These are phyloP conservation scores for Corydoras maculifer DNA, from an alignment of 2,113 vertebrate genomes.

Conservation along the genomic window DNA sequence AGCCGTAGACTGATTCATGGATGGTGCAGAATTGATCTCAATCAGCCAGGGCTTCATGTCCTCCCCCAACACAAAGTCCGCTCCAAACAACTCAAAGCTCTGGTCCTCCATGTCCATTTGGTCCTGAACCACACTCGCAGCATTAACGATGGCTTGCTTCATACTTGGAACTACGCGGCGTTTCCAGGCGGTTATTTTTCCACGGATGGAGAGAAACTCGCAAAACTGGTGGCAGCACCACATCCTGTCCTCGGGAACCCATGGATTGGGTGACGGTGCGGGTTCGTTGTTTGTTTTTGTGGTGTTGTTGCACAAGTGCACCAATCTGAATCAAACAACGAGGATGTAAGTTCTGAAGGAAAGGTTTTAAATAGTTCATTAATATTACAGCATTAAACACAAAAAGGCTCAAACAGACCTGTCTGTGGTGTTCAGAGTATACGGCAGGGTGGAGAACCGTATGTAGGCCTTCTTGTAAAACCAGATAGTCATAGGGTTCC, in stretches of 20 bases:
- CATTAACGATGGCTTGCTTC: constrained; percentile 74
- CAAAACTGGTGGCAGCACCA: constrained; percentile 81
- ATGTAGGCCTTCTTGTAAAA: constrained; percentile 85
- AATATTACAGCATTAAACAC: background rate
- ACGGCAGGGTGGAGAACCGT: constrained; percentile 84
- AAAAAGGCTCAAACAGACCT: constrained; percentile 59
- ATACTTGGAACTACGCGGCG: constrained; percentile 74
- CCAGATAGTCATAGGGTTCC: constrained; percentile 88
- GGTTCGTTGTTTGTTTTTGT: constrained; percentile 74
- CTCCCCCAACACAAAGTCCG: constrained; percentile 79
- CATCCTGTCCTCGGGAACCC: constrained; percentile 74
- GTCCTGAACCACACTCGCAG: constrained; percentile 76
- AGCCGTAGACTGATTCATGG: constrained; percentile 74
- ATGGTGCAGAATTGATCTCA: constrained; percentile 87
- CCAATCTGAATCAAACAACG: constrained; percentile 59
- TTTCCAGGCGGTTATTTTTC: constrained; percentile 60
- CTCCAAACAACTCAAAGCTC: constrained; percentile 87
- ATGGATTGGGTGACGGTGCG: constrained; percentile 58
- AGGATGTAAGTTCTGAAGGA: no score
- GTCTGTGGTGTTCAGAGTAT: constrained; percentile 73
- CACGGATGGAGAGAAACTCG: constrained; percentile 63
- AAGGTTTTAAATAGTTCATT: no score
- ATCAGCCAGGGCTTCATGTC: constrained; percentile 86
- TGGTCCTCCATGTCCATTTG: constrained; percentile 68
- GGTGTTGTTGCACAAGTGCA: constrained; percentile 88